These are phyloP conservation scores for Pentalonia nigronervosa DNA, from an alignment of 1,140 invertebrate genomes.

Conservation along the genomic window DNA sequence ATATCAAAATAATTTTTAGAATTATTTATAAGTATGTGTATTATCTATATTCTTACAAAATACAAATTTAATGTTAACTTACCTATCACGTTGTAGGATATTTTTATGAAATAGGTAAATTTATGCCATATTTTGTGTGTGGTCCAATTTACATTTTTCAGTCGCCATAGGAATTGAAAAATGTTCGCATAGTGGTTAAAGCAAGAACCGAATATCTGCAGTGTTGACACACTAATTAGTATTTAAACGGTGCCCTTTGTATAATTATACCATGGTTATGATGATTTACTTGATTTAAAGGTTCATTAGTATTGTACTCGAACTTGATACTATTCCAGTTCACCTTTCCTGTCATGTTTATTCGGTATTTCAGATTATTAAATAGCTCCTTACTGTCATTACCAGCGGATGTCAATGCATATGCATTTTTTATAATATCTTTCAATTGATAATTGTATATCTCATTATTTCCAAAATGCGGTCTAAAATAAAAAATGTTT, in stretches of 20 bases:
- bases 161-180: conserved; percentile 34
- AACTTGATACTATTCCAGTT: conserved; percentile 39
- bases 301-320: conserved; percentile 37
- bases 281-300: conserved; percentile 2
- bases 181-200: neutral
- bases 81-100: neutral
- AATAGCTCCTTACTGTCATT: conserved; percentile 2
- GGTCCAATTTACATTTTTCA: neutral
- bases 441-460: conserved; percentile 20
- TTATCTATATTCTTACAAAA: neutral
- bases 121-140: neutral
- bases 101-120: neutral
- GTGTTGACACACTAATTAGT: neutral
- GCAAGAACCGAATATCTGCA: neutral
- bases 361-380: neutral
- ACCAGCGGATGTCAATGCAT: neutral
- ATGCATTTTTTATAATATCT: neutral
- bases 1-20: neutral
- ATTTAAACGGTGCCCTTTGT: neutral
- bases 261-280: neutral
- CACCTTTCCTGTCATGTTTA: neutral
- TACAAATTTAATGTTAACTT: neutral
- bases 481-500: neutral
- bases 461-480: neutral
- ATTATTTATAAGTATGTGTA: neutral